phyloP scores from a whole-genome alignment of 1,140 invertebrate species.

The Tetramorium simillimum region DNA sequence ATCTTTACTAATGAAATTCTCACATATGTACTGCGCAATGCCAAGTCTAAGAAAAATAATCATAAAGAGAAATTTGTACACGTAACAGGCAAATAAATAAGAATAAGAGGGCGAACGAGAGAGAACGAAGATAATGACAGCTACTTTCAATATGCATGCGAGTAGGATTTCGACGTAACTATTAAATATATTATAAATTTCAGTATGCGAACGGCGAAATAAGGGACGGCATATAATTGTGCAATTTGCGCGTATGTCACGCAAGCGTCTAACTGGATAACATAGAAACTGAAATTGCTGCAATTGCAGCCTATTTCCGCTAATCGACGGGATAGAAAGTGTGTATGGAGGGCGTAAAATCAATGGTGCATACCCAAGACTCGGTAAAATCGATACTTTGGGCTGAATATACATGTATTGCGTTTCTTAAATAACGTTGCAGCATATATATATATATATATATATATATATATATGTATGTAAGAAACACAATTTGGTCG shows the following conservation, averaged over 20 bases:
- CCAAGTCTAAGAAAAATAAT: conserved; percentile 8
- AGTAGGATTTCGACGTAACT: conserved; percentile 34
- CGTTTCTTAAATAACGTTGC: too few species aligned
- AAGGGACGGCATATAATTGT: conserved; percentile 24
- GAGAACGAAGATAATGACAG: conserved; percentile 38
- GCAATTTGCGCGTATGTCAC: conserved; percentile 35
- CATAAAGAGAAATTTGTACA: conserved; percentile 25
- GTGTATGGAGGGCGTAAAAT: neutral
- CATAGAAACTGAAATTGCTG: conserved; percentile 31
- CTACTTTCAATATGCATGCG: conserved; percentile 59
- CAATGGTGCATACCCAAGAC: neutral
- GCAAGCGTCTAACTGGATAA: conserved; percentile 26
- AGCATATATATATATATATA: neutral
- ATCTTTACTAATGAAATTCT: neutral
- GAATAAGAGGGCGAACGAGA: conserved; percentile 50
- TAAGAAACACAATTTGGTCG: neutral
- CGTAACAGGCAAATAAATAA: conserved; percentile 26
- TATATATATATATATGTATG: neutral
- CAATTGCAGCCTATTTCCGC: conserved; percentile 54
- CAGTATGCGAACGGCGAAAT: conserved; percentile 34
- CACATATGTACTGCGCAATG: neutral
- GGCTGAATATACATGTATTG: neutral
- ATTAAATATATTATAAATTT: conserved; percentile 73
- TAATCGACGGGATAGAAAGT: conserved; percentile 34
- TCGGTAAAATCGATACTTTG: conserved; percentile 4